Percentiles rank a stretch among this genome's conserved stretches.
Conservation (phyloP, 2,113 vertebrate species). For the Epinephelus fuscoguttatus region DNA sequence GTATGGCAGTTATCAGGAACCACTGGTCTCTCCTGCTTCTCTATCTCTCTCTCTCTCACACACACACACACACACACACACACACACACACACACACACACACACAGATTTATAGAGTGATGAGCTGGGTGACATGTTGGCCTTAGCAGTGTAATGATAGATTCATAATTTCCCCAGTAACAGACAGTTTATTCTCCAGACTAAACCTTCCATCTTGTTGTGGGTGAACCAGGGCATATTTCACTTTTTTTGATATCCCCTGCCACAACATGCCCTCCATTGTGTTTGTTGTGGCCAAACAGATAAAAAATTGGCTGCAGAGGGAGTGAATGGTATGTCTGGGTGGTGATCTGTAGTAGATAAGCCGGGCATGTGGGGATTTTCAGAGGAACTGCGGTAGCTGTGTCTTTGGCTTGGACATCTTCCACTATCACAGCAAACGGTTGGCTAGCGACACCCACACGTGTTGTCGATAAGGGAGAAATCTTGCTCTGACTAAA, state of each 20-base stretch:
- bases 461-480: slow-evolving; percentile 56
- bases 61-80: slow-evolving; percentile 19
- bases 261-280: slow-evolving; percentile 17
- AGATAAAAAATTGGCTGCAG: slow-evolving; percentile 37
- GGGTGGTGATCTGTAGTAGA: slow-evolving; percentile 50
- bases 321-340: slow-evolving; percentile 30
- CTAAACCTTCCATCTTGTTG: slow-evolving; percentile 38
- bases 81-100: slow-evolving; percentile 12
- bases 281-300: slow-evolving; percentile 35
- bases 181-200: slow-evolving; percentile 46
- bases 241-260: slow-evolving; percentile 26
- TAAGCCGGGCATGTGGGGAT: slow-evolving; percentile 34
- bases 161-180: slow-evolving; percentile 64
- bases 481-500: slow-evolving; percentile 45
- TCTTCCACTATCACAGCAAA: slow-evolving; percentile 52
- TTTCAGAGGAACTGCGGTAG: slow-evolving; percentile 24
- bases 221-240: slow-evolving; percentile 37
- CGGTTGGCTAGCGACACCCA: slow-evolving; percentile 45
- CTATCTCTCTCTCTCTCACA: not conserved
- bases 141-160: slow-evolving; percentile 58
- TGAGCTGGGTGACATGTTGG: slow-evolving; percentile 49
- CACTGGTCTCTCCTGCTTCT: slow-evolving; percentile 12
- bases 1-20: slow-evolving; percentile 39
- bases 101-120: slow-evolving; percentile 56
- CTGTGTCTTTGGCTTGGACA: slow-evolving; percentile 52